Conservation (phyloP, 2,888 invertebrate genomes). For the Himalopsyche kuldschensis region DNA sequence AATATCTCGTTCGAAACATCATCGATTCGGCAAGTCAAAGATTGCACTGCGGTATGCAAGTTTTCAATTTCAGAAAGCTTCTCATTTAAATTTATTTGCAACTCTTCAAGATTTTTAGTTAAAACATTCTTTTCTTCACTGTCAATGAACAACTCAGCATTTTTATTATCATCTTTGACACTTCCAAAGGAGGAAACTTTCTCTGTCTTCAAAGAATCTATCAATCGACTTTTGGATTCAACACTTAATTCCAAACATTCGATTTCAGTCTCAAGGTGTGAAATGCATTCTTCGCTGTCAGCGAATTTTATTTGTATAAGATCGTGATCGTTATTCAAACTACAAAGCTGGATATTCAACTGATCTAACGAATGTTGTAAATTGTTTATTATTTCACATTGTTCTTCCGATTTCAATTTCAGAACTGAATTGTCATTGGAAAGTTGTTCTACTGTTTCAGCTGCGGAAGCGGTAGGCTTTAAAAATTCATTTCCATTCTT, state of each 20-base stretch:
- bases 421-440: neutral
- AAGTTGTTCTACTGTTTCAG: neutral
- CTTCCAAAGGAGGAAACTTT: neutral
- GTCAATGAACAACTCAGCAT: neutral
- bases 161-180: neutral
- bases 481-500: neutral
- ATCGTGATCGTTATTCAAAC: neutral
- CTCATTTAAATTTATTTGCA: neutral
- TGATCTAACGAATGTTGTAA: neutral
- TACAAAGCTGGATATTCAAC: neutral
- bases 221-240: neutral
- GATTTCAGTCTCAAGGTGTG: conserved; percentile 9
- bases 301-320: neutral
- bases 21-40: neutral
- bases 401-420: neutral
- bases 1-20: neutral
- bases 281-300: neutral
- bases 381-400: neutral
- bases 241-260: conserved; percentile 2
- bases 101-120: neutral
- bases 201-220: neutral
- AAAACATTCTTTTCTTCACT: neutral
- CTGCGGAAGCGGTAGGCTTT: neutral
- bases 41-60: neutral
- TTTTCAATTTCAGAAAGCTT: neutral